A percentile compares a stretch with the other conserved stretches of the same genome.
Conservation (phyloP, 2,113 vertebrate species). For the Megaptera novaeangliae region DNA sequence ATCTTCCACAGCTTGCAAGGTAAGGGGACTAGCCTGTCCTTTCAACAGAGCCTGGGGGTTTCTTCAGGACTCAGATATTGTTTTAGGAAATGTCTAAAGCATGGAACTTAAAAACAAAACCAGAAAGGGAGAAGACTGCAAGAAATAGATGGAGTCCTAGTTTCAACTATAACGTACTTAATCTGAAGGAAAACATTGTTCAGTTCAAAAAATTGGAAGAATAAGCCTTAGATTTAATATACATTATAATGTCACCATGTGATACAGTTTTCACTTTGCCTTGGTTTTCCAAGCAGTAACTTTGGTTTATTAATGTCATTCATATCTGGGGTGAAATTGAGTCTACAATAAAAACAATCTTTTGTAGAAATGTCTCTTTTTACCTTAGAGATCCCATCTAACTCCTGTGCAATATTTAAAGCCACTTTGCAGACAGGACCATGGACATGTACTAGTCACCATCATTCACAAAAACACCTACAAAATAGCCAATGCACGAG, state of each 20-base stretch:
- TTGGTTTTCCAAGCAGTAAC: conserved; percentile 29
- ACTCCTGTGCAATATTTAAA: neutral
- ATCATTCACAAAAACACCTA: neutral
- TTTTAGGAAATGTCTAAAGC: conserved; percentile 68
- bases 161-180: conserved; percentile 31
- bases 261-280: neutral
- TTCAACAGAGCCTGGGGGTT: conserved; percentile 47
- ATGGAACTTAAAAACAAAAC: conserved; percentile 61
- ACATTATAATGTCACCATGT: neutral
- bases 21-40: neutral
- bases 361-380: conserved; percentile 28
- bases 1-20: neutral
- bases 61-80: conserved; percentile 50
- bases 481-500: neutral
- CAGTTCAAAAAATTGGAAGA: neutral
- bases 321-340: neutral
- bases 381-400: neutral
- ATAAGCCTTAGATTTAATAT: neutral
- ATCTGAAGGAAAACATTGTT: neutral
- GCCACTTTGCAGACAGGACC: neutral
- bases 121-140: conserved; percentile 37
- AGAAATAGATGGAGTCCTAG: conserved; percentile 63
- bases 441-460: neutral
- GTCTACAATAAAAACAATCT: neutral
- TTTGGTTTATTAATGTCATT: conserved; percentile 17